Conservation (phyloP, 2,113 vertebrate species). For the Dromiciops gliroides region DNA sequence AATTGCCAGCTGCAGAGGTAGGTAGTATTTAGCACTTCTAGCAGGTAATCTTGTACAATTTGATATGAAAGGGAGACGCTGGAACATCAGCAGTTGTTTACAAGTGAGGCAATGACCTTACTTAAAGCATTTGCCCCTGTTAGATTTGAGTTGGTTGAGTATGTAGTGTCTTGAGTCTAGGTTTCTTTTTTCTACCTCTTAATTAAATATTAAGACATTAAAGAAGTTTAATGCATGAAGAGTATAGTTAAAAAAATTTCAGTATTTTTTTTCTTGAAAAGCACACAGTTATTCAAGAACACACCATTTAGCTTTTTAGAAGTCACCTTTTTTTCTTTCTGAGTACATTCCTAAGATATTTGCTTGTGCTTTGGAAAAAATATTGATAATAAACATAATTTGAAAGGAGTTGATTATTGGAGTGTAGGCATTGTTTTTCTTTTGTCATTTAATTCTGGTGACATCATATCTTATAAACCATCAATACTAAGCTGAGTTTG, state of each 20-base stretch:
- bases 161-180: neutral
- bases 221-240: neutral
- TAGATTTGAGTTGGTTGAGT: constrained; percentile 22
- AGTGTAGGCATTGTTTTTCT: neutral
- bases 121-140: neutral
- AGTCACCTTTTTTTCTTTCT: neutral
- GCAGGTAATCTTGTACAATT: neutral
- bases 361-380: neutral
- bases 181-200: constrained; percentile 32
- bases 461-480: constrained; percentile 34
- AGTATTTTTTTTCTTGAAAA: neutral
- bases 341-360: neutral
- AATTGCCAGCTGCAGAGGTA: neutral
- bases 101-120: neutral
- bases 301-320: neutral
- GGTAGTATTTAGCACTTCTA: neutral
- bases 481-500: constrained; percentile 29
- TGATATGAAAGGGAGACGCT: constrained; percentile 3
- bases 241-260: neutral
- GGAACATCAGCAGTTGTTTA: neutral
- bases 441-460: constrained; percentile 26
- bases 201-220: constrained; percentile 13
- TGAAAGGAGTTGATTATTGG: neutral
- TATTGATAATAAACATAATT: constrained; percentile 4
- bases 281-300: neutral